A percentile compares a stretch with the other conserved stretches of the same genome.
These are phyloP conservation scores for Ianthella basta DNA, from an alignment of 37 sponge, comb jelly and placozoan genomes.

Conservation along the genomic window DNA sequence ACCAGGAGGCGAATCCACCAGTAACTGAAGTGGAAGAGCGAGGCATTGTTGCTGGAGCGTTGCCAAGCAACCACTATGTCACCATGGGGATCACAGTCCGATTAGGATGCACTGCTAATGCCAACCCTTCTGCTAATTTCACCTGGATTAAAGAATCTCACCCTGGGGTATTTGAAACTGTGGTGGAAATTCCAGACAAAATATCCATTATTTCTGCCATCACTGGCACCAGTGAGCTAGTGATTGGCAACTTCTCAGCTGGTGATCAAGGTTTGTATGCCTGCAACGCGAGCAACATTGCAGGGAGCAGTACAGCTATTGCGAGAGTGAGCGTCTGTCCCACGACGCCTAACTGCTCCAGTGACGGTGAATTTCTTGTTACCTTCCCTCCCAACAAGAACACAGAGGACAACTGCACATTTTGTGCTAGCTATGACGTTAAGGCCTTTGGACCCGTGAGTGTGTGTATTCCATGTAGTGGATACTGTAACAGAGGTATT, in stretches of 20 bases:
- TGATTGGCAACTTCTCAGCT: neutral
- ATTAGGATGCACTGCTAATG: too few relatives aligned
- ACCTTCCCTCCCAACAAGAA: neutral
- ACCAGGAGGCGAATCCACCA: too few relatives aligned
- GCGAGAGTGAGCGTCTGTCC: neutral
- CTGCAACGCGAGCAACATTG: constrained; percentile 7
- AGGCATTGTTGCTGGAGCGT: too few relatives aligned
- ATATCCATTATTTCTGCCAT: neutral
- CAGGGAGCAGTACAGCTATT: neutral
- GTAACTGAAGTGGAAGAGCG: too few relatives aligned
- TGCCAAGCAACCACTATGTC: too few relatives aligned
- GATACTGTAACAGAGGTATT: too few relatives aligned
- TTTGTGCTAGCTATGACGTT: neutral
- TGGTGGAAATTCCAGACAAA: neutral
- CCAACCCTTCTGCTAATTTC: neutral
- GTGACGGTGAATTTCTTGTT: neutral
- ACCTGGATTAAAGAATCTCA: neutral
- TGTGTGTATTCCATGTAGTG: neutral
- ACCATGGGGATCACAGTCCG: too few relatives aligned
- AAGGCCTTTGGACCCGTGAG: constrained; percentile 13
- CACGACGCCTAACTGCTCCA: neutral
- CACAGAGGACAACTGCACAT: constrained; percentile 9
- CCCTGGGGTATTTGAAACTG: too few relatives aligned
- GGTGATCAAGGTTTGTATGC: neutral
- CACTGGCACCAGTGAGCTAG: neutral